phyloP scores from a whole-genome alignment of 2,113 vertebrate species.

The Columba livia region DNA sequence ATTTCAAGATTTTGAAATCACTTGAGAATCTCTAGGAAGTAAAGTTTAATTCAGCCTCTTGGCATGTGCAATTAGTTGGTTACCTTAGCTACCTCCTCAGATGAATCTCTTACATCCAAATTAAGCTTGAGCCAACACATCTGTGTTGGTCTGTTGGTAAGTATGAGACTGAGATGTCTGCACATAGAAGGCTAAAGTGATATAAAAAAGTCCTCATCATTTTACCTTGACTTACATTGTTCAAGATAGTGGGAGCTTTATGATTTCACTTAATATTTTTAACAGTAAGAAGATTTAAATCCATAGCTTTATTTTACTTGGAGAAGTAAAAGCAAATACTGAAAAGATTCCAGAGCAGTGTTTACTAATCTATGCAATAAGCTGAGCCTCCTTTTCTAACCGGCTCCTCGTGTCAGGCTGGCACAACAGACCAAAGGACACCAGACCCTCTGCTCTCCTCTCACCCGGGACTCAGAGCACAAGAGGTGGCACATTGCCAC shows the following conservation, averaged over 20 bases:
- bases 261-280: neutral
- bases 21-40: neutral
- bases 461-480: too few relatives aligned
- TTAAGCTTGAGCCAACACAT: neutral
- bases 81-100: constrained; percentile 4
- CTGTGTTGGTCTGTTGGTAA: neutral
- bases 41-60: neutral
- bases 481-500: too few relatives aligned
- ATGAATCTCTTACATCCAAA: neutral
- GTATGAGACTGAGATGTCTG: neutral
- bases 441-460: too few relatives aligned
- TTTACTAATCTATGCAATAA: neutral
- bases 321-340: neutral
- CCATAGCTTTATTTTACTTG: neutral
- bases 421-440: too few relatives aligned
- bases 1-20: neutral
- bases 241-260: neutral
- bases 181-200: neutral
- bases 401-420: too few relatives aligned
- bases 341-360: neutral
- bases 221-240: neutral
- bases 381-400: too few relatives aligned
- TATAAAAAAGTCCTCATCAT: neutral
- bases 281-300: neutral
- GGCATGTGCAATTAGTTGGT: neutral